A percentile compares a stretch with the other conserved stretches of the same genome.
Conservation (phyloP, 2,113 vertebrate genomes). For the Oreotragus oreotragus region DNA sequence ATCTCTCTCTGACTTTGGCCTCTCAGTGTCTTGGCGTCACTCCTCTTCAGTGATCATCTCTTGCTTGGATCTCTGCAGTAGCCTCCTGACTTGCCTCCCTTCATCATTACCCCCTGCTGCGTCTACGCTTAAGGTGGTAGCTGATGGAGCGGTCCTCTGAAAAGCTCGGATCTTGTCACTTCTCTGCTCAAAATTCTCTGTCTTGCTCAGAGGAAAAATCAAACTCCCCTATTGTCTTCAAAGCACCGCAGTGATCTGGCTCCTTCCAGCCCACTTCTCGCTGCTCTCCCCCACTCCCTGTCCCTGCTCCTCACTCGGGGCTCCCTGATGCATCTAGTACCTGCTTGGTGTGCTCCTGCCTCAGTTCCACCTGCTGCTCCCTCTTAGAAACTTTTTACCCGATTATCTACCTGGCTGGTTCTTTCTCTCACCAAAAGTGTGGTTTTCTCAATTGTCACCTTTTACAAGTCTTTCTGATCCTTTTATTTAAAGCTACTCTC, state of each 20-base stretch:
- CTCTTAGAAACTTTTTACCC: not conserved
- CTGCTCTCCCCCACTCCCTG: not conserved
- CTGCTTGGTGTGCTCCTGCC: not conserved
- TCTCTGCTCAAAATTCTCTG: not conserved
- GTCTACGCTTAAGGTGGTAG: not conserved
- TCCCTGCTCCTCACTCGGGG: too few species aligned
- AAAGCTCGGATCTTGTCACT: not conserved
- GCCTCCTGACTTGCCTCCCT: not conserved
- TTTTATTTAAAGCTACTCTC: not conserved
- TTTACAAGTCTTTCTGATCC: not conserved
- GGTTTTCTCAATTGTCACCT: not conserved
- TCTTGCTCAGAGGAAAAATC: not conserved
- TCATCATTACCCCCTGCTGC: accelerated
- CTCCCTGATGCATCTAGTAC: too few species aligned
- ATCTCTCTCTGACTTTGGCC: not conserved
- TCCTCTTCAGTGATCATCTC: not conserved
- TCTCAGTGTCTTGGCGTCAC: not conserved
- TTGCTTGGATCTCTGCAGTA: not conserved
- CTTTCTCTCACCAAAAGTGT: not conserved
- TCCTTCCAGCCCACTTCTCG: not conserved
- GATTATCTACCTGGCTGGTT: not conserved
- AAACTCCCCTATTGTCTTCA: not conserved
- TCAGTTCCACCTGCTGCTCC: not conserved
- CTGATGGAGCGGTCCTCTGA: not conserved
- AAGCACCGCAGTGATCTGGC: not conserved